phyloP scores from a whole-genome alignment of 2,888 invertebrate species.

The Melanotus villosus region DNA sequence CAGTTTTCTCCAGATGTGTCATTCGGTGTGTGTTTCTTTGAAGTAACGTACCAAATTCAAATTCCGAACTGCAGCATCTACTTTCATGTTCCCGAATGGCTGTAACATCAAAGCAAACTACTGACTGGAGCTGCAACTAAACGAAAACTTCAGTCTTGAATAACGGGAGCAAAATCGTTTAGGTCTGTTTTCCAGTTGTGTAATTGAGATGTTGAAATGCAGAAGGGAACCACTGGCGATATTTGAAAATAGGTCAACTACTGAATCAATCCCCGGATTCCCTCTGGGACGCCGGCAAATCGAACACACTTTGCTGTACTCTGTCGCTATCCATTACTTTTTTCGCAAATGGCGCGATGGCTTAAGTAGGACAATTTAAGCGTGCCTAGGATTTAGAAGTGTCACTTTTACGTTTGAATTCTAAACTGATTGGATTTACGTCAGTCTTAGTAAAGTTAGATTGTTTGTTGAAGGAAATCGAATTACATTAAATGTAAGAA shows the following conservation, averaged over 20 bases:
- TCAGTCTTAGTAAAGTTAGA: background rate
- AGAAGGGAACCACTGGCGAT: conserved; percentile 4
- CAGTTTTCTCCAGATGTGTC: background rate
- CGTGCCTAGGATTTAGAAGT: background rate
- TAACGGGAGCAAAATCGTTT: conserved; percentile 4
- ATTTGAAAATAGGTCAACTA: conserved; percentile 39
- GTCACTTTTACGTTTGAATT: background rate
- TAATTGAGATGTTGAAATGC: conserved; percentile 22
- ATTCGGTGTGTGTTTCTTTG: background rate
- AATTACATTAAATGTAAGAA: too few relatives aligned
- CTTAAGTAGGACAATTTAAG: background rate
- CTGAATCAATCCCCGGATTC: conserved; percentile 28
- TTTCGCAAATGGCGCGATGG: conserved; percentile 4
- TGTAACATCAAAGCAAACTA: too few relatives aligned
- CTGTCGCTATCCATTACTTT: conserved; percentile 22
- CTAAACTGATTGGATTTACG: background rate
- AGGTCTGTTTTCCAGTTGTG: conserved; percentile 8
- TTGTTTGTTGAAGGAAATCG: too few relatives aligned
- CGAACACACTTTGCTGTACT: conserved; percentile 21
- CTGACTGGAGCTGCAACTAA: too few relatives aligned
- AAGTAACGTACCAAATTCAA: too few relatives aligned
- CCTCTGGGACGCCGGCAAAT: conserved; percentile 15
- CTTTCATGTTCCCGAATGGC: too few relatives aligned
- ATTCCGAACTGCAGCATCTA: too few relatives aligned
- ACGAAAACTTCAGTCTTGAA: background rate